Conservation (phyloP, 2,888 invertebrate genomes). For the Polyploca ridens region DNA sequence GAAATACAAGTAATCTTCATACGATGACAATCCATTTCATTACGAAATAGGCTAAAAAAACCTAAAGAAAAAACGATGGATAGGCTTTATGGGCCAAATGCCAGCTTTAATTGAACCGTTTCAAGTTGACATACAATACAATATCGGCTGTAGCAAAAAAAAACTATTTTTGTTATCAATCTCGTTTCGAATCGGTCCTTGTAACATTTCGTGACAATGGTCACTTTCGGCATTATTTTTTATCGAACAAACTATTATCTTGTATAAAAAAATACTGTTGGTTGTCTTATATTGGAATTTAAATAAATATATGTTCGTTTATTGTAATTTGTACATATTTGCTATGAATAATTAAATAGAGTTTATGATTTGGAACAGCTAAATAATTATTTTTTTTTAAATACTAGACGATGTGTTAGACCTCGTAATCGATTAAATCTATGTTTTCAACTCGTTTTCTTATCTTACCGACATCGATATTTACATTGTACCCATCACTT, state of each 20-base stretch:
- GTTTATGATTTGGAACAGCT: too few relatives aligned
- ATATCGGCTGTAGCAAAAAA: slow-evolving; percentile 19
- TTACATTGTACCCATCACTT: slow-evolving; percentile 47
- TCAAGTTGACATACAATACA: neutral
- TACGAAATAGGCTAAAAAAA: too few relatives aligned
- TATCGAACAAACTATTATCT: slow-evolving; percentile 36
- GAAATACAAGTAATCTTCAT: neutral
- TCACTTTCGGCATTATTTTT: slow-evolving; percentile 59
- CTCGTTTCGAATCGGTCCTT: slow-evolving; percentile 57
- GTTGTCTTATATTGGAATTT: too few relatives aligned
- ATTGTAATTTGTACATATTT: too few relatives aligned
- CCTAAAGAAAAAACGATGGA: too few relatives aligned
- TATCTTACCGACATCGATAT: slow-evolving; percentile 45
- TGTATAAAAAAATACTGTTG: slow-evolving; percentile 2
- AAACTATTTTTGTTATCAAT: slow-evolving; percentile 40
- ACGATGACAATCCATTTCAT: too few relatives aligned
- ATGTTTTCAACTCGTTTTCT: neutral
- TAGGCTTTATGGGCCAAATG: too few relatives aligned
- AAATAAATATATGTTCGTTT: too few relatives aligned
- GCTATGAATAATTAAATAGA: too few relatives aligned
- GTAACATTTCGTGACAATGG: slow-evolving; percentile 64
- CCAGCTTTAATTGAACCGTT: neutral
- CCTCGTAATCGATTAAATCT: neutral
- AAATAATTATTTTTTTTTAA: too few relatives aligned
- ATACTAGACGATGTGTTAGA: too few relatives aligned